A percentile compares a stretch with the other conserved stretches of the same genome.
Conservation (phyloP, 2,113 vertebrate species). For the Menidia beryllina region DNA sequence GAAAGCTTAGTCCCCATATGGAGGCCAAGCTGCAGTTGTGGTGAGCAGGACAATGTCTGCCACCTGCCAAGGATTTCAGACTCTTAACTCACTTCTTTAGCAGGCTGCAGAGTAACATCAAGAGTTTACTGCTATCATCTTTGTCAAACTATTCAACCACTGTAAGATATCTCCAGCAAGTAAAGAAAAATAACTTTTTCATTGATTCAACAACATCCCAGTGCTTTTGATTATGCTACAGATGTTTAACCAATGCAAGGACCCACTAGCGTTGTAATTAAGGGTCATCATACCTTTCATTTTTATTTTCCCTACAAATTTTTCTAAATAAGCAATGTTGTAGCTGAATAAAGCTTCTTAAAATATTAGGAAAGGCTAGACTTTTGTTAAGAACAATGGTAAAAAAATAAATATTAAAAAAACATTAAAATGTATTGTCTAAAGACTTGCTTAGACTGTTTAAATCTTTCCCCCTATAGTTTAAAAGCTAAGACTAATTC, state of each 20-base stretch:
- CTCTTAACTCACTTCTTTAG: slow-evolving; percentile 1
- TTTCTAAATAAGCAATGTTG: not conserved
- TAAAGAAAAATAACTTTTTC: not conserved
- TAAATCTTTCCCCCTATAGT: slow-evolving; percentile 1
- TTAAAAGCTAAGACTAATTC: slow-evolving; percentile 28
- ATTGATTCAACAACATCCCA: not conserved
- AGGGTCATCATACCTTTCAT: not conserved
- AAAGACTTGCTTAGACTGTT: not conserved
- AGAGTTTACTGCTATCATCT: not conserved
- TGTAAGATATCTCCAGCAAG: not conserved
- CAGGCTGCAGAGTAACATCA: slow-evolving; percentile 8
- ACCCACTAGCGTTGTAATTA: not conserved
- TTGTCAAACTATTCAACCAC: not conserved
- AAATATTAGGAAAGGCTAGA: not conserved
- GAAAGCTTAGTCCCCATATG: slow-evolving; percentile 52
- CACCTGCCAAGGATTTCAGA: slow-evolving; percentile 54
- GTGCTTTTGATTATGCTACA: not conserved
- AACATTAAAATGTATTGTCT: not conserved
- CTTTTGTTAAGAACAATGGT: not conserved
- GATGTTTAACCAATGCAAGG: not conserved
- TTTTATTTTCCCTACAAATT: not conserved
- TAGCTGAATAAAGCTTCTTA: not conserved
- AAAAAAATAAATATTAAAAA: not conserved
- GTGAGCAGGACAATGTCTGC: slow-evolving; percentile 15
- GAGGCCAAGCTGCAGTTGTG: slow-evolving; percentile 43